phyloP scores from a whole-genome alignment of 2,797 vertebrate genomes.

The Oophaga sylvatica region DNA sequence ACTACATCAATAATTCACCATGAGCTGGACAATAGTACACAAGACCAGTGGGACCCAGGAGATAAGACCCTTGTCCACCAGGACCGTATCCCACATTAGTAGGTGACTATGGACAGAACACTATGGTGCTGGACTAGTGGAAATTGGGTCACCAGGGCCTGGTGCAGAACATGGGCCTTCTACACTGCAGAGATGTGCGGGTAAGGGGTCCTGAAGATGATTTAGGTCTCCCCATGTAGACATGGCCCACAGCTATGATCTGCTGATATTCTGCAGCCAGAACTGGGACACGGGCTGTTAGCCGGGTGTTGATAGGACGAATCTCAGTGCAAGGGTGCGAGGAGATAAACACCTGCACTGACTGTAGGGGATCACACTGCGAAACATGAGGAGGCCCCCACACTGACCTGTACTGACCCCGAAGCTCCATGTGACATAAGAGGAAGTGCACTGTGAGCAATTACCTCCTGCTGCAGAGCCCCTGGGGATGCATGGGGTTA shows the following conservation, averaged over 20 bases:
- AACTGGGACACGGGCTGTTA: conserved; percentile 2
- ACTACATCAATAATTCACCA: no score
- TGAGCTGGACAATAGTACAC: no score
- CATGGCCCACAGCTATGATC: background rate
- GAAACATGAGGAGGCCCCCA: background rate
- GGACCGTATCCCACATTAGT: background rate
- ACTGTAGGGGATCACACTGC: background rate
- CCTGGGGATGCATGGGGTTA: background rate
- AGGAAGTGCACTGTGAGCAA: background rate
- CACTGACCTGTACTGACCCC: background rate
- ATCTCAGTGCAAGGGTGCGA: conserved; percentile 14
- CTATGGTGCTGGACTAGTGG: no score
- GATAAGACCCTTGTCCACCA: background rate
- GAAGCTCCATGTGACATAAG: background rate
- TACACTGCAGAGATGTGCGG: no score
- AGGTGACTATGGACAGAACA: background rate
- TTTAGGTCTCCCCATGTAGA: background rate
- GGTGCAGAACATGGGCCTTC: no score
- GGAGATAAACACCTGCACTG: conserved; percentile 42
- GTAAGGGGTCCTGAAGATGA: background rate
- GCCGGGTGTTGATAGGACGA: conserved; percentile 38
- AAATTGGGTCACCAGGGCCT: background rate
- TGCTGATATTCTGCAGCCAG: background rate
- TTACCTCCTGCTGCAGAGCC: background rate
- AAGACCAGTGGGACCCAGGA: no score